Evolutionary conservation across 2,888 invertebrate species (phyloP).

Genomic region (Limnephilus marmoratus): DNA sequence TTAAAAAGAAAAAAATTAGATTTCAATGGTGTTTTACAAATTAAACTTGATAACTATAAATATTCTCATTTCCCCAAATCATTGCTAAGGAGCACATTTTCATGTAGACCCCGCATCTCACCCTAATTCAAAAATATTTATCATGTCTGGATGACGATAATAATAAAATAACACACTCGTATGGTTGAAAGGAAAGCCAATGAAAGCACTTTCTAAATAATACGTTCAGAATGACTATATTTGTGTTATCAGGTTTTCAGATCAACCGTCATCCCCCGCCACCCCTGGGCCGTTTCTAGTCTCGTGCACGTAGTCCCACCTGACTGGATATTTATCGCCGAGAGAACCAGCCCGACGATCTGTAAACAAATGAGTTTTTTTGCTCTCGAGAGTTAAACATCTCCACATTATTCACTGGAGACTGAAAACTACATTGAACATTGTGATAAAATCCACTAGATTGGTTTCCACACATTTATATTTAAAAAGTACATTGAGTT

Average conservation of each 20-base stretch:
- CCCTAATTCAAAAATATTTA: too few species aligned
- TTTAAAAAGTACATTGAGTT: too few species aligned
- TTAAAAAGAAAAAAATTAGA: too few species aligned
- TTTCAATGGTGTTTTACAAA: too few species aligned
- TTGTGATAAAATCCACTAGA: not conserved
- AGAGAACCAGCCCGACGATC: not conserved
- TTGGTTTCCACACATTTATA: not conserved
- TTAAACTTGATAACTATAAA: too few species aligned
- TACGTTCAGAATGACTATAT: too few species aligned
- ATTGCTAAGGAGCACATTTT: too few species aligned
- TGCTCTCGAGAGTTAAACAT: not conserved
- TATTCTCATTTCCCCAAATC: too few species aligned
- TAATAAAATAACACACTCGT: not conserved
- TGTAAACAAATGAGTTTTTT: not conserved
- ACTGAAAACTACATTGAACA: not conserved
- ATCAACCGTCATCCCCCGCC: not conserved
- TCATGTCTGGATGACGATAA: too few species aligned
- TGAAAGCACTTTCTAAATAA: too few species aligned
- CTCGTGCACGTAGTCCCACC: not conserved
- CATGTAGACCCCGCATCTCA: too few species aligned
- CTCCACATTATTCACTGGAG: not conserved
- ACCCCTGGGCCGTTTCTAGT: not conserved
- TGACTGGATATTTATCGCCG: not conserved
- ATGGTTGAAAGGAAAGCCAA: too few species aligned
- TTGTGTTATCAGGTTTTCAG: not conserved